These are phyloP conservation scores for Sterrhoptilus dennistouni DNA, from an alignment of 2,113 vertebrate species.

Conservation along the genomic window DNA sequence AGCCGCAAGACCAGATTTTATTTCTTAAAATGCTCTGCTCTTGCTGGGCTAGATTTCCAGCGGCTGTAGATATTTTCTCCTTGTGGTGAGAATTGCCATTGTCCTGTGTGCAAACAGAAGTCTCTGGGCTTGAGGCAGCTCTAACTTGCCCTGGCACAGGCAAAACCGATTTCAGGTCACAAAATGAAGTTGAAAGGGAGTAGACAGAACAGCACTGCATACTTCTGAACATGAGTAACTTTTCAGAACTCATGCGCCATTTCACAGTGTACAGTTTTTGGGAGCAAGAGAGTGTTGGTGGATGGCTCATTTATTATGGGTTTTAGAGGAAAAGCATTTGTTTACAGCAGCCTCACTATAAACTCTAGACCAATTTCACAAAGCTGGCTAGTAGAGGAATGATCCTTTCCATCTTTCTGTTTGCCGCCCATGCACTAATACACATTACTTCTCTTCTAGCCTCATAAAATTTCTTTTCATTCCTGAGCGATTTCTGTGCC, in stretches of 20 bases:
- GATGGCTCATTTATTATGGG: slow-evolving; percentile 30
- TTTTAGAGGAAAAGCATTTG: slow-evolving; percentile 53
- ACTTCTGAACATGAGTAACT: not conserved
- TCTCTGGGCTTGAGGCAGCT: not conserved
- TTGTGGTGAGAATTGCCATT: not conserved
- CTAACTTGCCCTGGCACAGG: not conserved
- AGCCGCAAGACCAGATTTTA: not conserved
- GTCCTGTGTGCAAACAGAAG: not conserved
- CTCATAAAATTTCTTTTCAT: not conserved
- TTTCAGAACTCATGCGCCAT: not conserved
- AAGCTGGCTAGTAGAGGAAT: not conserved
- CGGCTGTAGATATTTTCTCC: not conserved
- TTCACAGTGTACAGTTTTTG: not conserved
- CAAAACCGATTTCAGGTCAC: not conserved
- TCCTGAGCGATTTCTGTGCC: not conserved
- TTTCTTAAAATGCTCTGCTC: not conserved
- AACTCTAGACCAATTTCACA: not conserved
- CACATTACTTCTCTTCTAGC: not conserved
- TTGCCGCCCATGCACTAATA: not conserved
- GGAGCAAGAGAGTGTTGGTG: not conserved
- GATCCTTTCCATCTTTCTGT: not conserved
- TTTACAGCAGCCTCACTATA: slow-evolving; percentile 1
- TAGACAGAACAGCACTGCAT: not conserved
- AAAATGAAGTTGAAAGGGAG: not conserved
- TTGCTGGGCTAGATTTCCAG: not conserved